Evolutionary conservation across 2,113 vertebrate genomes (phyloP), one percentile per base, ranked within the genome.

Genomic region (Odocoileus hemionus): DNA sequence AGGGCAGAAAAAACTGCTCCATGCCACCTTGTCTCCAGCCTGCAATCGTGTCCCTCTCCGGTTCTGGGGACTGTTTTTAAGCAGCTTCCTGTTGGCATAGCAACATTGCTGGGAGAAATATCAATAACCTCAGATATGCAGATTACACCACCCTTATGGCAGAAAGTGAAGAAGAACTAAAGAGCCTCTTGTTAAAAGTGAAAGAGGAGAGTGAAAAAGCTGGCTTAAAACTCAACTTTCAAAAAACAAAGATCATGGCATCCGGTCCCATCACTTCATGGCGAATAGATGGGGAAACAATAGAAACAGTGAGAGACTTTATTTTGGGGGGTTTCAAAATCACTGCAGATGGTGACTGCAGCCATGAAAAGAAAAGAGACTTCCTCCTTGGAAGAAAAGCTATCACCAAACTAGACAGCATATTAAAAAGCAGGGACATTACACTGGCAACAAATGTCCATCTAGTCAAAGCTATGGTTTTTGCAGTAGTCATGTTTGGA

Each of bases 361-460:
- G 64, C 33, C 64, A 67, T 11, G 64, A 67, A 36, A 36, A 36
- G n/a, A 67, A 67, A 67, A 67, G 33, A 36, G 8, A 67, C 33
- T 67, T 67, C 33, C 64, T 67, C 64, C 19, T 19, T 67, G 8
- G 64, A 67, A 67, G 64, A 67, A 67, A 67, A 67, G 33, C 17
- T 67, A 67, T 67, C 16, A 67, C 33, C 64, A 36, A 67, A 17
- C 4, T 36, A 67, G 64, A 67, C 64, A 67, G 33, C 64, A 67
- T 67, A 67, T 67, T 67, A 36, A 36, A 67, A 67, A 67, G 33
- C 64, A 36, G 64, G 15, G 52, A 67, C 33, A 67, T 67, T 67
- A 67, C 16, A 19, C n/a, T 67, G 16, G 33, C 1, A 1, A 19
- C 19, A 67, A 19, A 67, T 4, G 16, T 19, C 64, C 2, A 0